Evolutionary conservation across 2,113 vertebrate genomes (phyloP), one percentile per base, ranked within the genome.

Genomic region (Tylochromis polylepis): DNA sequence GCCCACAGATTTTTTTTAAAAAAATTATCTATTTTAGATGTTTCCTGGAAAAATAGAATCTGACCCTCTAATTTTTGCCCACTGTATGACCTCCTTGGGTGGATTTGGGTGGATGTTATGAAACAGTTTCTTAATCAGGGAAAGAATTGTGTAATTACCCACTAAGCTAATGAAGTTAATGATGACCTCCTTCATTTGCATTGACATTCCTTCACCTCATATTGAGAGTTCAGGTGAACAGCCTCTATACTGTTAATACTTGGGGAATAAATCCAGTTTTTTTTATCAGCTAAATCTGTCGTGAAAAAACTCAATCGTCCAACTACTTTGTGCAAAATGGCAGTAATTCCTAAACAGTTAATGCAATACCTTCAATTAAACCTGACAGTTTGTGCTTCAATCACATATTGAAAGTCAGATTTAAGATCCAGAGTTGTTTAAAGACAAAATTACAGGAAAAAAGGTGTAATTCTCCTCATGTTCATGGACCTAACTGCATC

Each of bases 181-280:
- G 15, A 46, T 18, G 22, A 46, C 41, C 22, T 72, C 41, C 24
- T 49, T 75, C 41, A 11, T 43, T 75, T 29, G 24, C 43, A 75
- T 20, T 24, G 7, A 29, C 22, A 18, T 49, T 20, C 12, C 24
- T 49, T 46, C 22, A 49, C 41, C 11, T 51, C 70, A 75, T 31
- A 20, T 51, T 49, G 24, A 51, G 22, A 49, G 22, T 12, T 20
- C 22, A 49, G 46, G 9, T 51, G 14, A 75, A 75, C 41, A 75
- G 43, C 4, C 14, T 29, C 15, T 49, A 29, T 29, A 75, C 6
- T 29, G 10, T 49, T 29, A 49, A 31, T 43, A 29, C 43, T 75
- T 29, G 43, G 10, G 2, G 3, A 0, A 0, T 0, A 18, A 75
- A 18, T 49, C 22, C 70, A 49, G 70, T 29, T 75, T 15, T 49